These are phyloP conservation scores for Proterorhinus semilunaris DNA, from an alignment of 2,113 vertebrate genomes.

Conservation along the genomic window DNA sequence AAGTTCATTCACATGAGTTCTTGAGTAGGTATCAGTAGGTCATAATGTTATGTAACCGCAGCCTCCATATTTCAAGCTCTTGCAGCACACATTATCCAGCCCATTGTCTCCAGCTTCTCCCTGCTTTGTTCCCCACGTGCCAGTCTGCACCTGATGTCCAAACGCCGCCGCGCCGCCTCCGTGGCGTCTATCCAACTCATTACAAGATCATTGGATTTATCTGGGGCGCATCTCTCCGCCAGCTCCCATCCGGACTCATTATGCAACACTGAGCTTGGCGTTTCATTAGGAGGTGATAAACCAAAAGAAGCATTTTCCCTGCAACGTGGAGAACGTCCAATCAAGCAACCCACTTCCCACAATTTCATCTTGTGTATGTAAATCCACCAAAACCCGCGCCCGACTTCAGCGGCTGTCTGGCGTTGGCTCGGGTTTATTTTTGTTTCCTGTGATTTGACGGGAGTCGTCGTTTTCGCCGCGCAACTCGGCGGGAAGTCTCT, in stretches of 20 bases:
- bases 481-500: neutral
- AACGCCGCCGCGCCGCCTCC: neutral
- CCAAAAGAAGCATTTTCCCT: neutral
- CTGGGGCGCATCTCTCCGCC: neutral
- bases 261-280: neutral
- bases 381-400: neutral
- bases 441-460: neutral
- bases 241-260: neutral
- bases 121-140: no score
- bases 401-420: neutral
- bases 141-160: neutral
- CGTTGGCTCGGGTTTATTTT: neutral
- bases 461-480: neutral
- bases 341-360: neutral
- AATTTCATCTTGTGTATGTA: neutral
- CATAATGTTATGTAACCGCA: no score
- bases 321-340: neutral
- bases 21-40: no score
- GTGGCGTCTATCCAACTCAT: neutral
- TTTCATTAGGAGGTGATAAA: neutral
- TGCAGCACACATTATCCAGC: no score
- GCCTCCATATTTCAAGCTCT: no score
- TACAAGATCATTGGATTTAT: neutral
- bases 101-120: no score
- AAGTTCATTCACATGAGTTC: no score